Base-by-base conservation (phyloP, 1,140 invertebrate genomes). In the Steinernema feltiae region DNA sequence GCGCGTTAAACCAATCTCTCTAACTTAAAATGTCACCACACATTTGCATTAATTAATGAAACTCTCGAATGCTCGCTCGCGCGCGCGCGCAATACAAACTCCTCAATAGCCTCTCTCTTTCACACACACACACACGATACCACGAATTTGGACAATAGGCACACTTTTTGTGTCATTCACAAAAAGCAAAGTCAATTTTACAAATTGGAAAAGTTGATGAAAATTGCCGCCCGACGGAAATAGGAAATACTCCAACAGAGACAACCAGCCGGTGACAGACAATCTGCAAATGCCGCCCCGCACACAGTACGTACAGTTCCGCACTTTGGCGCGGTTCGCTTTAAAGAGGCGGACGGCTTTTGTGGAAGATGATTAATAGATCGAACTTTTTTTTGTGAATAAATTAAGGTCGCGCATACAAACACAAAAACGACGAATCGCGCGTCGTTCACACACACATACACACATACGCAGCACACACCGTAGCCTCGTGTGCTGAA, bases 371-470 rank as follows among this genome's bases (percentile, higher is more conserved):
- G 53, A 63, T 63, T 63, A 63, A 63, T 63, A 63, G 53, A 7
- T 63, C 53, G 24, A 63, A 63, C 53, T 63, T 63, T 63, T 63
- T 63, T 63, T 63, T 7, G n/a, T n/a, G 53, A 63, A 63, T 63
- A 63, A 63, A 63, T 63, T 63, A 63, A 27, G 24, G 53, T 12
- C 53, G 53, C 53, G 24, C 53, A 12, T 41, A 63, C 53, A 63
- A 63, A 63, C 24, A 21, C 15, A 63, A 63, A 63, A 63, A 63
- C 7, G 7, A 3, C 24, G 24, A 63, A 63, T 7, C 53, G 24
- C 53, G 53, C 12, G 15, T 27, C 24, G 7, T 27, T 63, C 53
- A 63, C 53, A 63, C 53, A 17, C 53, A 63, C 24, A 12, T 18
- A 41, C 35, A 41, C 35, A 41, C 7, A 41, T 7, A 18, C 35